These are phyloP conservation scores for Scleropages formosus DNA, from an alignment of 2,797 vertebrate species.

Conservation along the genomic window DNA sequence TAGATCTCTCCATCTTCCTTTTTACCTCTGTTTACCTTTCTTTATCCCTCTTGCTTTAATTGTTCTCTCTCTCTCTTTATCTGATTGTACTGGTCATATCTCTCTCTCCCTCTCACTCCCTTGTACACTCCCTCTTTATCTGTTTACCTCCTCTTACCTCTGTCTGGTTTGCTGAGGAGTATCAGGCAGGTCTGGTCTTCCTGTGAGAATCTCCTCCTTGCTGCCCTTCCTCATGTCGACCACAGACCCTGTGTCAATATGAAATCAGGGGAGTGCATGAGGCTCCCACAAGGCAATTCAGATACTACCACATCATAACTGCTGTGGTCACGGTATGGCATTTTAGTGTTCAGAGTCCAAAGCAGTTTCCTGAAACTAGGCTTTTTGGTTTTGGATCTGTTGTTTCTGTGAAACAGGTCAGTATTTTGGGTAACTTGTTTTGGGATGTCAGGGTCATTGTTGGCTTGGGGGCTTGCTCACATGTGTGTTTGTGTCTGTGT, in stretches of 20 bases:
- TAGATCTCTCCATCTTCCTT: constrained; percentile 22
- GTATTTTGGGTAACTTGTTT: neutral
- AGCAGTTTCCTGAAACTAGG: neutral
- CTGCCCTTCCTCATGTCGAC: neutral
- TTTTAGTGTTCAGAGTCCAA: neutral
- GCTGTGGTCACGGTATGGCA: neutral
- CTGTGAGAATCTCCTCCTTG: neutral
- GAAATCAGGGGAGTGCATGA: neutral
- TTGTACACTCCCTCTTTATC: constrained; percentile 43
- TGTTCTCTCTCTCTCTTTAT: constrained; percentile 46
- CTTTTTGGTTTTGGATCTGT: neutral
- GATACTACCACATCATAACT: neutral
- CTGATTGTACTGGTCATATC: constrained; percentile 40
- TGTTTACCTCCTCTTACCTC: constrained; percentile 38
- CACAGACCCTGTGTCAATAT: neutral
- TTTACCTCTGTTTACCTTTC: constrained; percentile 42
- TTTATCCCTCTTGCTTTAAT: constrained; percentile 36
- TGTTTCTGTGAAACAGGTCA: neutral
- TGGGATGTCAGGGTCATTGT: neutral
- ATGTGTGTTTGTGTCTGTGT: neutral
- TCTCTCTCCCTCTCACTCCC: constrained; percentile 1
- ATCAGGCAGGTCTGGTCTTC: constrained; percentile 24
- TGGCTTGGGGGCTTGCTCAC: neutral
- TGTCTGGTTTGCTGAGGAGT: constrained; percentile 20
- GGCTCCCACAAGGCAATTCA: neutral